Evolutionary conservation across 2,113 vertebrate species (phyloP).

Genomic region (Nothocercus nigrocapillus): DNA sequence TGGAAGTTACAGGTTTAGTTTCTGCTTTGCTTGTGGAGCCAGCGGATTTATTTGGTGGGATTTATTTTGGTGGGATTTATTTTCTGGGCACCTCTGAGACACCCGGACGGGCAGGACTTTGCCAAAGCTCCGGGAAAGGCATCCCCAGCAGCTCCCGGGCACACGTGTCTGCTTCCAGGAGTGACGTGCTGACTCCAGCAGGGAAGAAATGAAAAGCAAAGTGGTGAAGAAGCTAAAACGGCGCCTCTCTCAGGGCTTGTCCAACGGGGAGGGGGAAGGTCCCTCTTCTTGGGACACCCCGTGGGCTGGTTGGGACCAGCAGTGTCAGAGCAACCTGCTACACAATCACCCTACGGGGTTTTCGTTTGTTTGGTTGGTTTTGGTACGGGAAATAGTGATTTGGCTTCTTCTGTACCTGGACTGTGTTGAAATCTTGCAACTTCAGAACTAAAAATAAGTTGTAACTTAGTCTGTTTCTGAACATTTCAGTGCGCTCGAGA

Average conservation of each 20-base stretch:
- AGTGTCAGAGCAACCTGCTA: neutral
- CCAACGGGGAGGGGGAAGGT: neutral
- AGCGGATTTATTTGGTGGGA: neutral
- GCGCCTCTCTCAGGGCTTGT: neutral
- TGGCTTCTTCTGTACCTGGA: neutral
- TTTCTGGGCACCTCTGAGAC: neutral
- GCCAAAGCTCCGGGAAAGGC: neutral
- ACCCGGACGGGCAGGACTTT: neutral
- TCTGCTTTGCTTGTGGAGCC: neutral
- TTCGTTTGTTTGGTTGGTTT: neutral
- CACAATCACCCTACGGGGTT: neutral
- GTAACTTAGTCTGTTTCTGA: neutral
- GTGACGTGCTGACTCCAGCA: neutral
- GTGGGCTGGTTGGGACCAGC: neutral
- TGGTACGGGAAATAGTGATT: neutral
- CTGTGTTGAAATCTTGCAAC: neutral
- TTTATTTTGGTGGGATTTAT: too few relatives aligned
- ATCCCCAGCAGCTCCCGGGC: neutral
- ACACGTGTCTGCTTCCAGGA: neutral
- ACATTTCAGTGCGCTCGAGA: neutral
- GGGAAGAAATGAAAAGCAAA: neutral
- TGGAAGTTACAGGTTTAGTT: fast-evolving
- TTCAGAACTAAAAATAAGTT: too few relatives aligned
- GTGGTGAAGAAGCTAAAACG: neutral
- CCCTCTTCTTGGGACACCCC: neutral